Conservation (phyloP, 2,888 invertebrate genomes). For the Acanthosepion pharaonis region DNA sequence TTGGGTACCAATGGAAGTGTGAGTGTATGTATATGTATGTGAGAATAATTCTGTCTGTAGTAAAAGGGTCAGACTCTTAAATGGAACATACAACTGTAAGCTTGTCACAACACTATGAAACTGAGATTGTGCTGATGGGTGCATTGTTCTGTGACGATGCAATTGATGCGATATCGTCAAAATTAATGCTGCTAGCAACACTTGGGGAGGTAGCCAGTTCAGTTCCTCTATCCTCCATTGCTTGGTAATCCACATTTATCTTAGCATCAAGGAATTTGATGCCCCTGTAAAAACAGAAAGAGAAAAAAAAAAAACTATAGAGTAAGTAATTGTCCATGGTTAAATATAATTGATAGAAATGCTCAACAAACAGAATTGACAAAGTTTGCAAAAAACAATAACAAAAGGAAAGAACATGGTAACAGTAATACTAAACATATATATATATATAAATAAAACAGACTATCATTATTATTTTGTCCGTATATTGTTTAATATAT, state of each 20-base stretch:
- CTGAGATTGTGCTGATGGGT: constrained; percentile 43
- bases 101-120: constrained; percentile 5
- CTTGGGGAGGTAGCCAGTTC: constrained; percentile 44
- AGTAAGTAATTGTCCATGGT: no score
- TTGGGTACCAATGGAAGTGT: background rate
- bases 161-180: constrained; percentile 39
- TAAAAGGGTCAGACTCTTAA: background rate
- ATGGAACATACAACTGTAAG: background rate
- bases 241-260: constrained; percentile 44
- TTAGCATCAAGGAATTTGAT: constrained; percentile 43
- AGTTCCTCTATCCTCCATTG: constrained; percentile 46
- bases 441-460: no score
- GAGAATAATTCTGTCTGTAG: background rate
- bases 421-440: no score
- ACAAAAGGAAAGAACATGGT: no score
- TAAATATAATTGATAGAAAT: no score
- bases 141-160: constrained; percentile 45
- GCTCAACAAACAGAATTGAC: no score
- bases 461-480: no score
- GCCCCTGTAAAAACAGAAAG: background rate
- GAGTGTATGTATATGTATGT: background rate
- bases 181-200: constrained; percentile 39
- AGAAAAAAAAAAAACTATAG: background rate
- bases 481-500: no score
- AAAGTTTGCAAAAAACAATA: no score